Evolutionary conservation across 2,888 invertebrate genomes (phyloP), one percentile per base, ranked within the genome.

Genomic region (Macrophya alboannulata): DNA sequence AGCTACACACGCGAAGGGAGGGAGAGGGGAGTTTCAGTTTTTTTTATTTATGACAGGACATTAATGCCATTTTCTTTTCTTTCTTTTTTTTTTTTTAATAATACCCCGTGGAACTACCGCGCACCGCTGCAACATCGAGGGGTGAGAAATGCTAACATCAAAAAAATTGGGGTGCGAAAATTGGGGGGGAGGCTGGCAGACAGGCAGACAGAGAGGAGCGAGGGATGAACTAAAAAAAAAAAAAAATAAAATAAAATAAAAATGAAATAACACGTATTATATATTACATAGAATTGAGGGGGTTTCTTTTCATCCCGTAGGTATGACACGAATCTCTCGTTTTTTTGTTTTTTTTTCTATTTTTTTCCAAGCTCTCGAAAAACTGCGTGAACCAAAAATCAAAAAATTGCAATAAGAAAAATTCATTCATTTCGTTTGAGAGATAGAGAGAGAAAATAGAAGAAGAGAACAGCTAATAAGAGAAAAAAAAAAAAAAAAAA

Each of bases 11-110:
- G 62, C 81, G 65, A 62, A 62, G 43, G 25, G 2, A 12, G 62
- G 76, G 10, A 12, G 21, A 9, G 62, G n/a, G 51, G 4, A 17
- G 55, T 55, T 55, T 55, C 55, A 55, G 55, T 55, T 55, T 43
- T 9, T 71, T 90, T 91, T 91, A 92, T 92, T 91, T 91, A 91
- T 91, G 90, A 88, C 89, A 86, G 89, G 87, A 87, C 88, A 91
- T 91, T 91, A 92, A 92, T 91, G 91, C 88, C 88, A 88, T 89
- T 88, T 12, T 6, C 21, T 45, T 87, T 88, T 88, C 89, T 90
- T 86, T 3, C 0, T 45, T 45, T 87, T 88, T 88, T 90, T 90
- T 86, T 85, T 87, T 86, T 88, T 90, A 91, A 91, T 91, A 91
- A 91, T 89, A 87, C 84, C 89, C 87, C 88, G 87, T 89, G 90